Conservation (phyloP, 2,888 invertebrate species). For the Tenthredo notha region DNA sequence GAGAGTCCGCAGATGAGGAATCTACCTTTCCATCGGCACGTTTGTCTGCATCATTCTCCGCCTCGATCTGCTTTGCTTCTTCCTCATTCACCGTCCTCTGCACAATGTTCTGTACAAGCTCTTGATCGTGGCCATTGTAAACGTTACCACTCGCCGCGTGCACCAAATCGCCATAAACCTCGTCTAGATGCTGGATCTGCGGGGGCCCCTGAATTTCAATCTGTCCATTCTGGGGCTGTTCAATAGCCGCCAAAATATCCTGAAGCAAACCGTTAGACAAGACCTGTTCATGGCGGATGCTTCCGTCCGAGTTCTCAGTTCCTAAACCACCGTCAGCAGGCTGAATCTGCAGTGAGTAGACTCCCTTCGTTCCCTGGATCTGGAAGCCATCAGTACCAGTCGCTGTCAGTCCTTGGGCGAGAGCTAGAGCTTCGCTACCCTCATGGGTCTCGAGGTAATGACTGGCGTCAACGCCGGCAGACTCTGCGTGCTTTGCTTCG, state of each 20-base stretch:
- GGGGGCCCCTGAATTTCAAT: constrained; percentile 68
- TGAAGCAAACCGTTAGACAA: constrained; percentile 89
- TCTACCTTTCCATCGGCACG: constrained; percentile 52
- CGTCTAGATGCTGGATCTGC: constrained; percentile 65
- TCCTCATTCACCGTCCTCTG: constrained; percentile 56
- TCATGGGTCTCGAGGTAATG: constrained; percentile 69
- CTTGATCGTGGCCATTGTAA: neutral
- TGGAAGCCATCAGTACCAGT: constrained; percentile 72
- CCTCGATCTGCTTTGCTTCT: constrained; percentile 5
- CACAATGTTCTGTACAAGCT: neutral
- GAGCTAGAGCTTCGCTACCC: constrained; percentile 69
- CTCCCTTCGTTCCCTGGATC: constrained; percentile 81
- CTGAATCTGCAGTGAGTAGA: constrained; percentile 89
- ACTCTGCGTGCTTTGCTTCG: constrained; percentile 64
- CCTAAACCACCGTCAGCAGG: constrained; percentile 82
- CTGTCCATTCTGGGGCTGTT: constrained; percentile 81
- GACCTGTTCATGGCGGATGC: constrained; percentile 86
- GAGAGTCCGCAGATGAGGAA: constrained; percentile 50
- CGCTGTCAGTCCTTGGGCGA: constrained; percentile 68
- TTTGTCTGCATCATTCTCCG: constrained; percentile 31
- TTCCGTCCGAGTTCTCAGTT: constrained; percentile 79
- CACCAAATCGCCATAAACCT: constrained; percentile 64
- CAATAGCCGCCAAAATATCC: constrained; percentile 90
- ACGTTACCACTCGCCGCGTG: constrained; percentile 56
- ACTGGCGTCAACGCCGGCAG: constrained; percentile 69